Percentiles rank a stretch among this genome's conserved stretches.
These are phyloP conservation scores for Chrysina gloriosa DNA, from an alignment of 2,888 invertebrate species.

Conservation along the genomic window DNA sequence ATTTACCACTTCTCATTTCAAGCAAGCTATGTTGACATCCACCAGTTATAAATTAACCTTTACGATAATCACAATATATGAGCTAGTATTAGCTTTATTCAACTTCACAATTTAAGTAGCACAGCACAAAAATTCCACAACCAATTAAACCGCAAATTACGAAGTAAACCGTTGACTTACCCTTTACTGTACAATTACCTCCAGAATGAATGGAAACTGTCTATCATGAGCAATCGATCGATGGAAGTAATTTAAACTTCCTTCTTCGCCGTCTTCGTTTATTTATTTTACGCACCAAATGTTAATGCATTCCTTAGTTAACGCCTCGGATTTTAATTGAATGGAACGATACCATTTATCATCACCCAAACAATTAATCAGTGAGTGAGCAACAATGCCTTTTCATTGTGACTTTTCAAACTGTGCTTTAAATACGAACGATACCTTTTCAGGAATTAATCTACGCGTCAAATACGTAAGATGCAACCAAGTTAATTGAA, in stretches of 20 bases:
- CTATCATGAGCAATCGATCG: conserved; percentile 2
- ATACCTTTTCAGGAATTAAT: conserved; percentile 10
- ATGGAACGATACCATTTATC: conserved; percentile 17
- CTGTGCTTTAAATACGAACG: conserved; percentile 12
- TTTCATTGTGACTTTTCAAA: not conserved
- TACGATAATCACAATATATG: no score
- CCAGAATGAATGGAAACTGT: not conserved
- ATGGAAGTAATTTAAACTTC: conserved; percentile 5
- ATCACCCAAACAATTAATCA: conserved; percentile 12
- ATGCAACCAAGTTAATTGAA: not conserved
- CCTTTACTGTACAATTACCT: not conserved
- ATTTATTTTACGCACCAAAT: conserved; percentile 15
- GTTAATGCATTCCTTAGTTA: conserved; percentile 13
- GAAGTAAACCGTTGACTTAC: no score
- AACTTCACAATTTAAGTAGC: no score
- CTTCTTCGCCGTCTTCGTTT: conserved; percentile 1
- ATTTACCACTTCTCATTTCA: no score
- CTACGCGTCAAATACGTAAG: conserved; percentile 4
- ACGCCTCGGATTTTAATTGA: conserved; percentile 15
- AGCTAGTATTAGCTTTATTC: no score
- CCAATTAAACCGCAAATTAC: no score
- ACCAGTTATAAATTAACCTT: no score
- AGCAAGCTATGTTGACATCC: no score
- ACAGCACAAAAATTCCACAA: no score
- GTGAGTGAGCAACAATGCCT: conserved; percentile 11